A percentile compares a stretch with the other conserved stretches of the same genome.
Conservation (phyloP, 2,888 invertebrate species). For the Eledona agricola region DNA sequence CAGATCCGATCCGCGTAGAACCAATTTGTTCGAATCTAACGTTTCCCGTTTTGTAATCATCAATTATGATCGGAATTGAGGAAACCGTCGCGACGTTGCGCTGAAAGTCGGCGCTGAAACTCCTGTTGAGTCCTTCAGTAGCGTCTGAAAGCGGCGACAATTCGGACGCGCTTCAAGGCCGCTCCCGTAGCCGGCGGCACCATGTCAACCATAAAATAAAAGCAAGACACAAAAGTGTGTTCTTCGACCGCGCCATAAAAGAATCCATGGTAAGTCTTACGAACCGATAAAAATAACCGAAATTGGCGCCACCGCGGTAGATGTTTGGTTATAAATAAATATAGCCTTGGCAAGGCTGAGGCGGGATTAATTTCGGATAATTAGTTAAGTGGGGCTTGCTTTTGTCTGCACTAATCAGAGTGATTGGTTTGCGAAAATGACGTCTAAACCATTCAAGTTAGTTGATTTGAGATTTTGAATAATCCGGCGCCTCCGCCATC, state of each 20-base stretch:
- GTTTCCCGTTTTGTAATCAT: too few species aligned
- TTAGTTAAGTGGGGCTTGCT: constrained; percentile 6
- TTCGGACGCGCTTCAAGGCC: constrained; percentile 20
- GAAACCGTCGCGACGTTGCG: constrained; percentile 15
- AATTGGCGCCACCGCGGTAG: constrained; percentile 8
- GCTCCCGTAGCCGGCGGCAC: constrained; percentile 2
- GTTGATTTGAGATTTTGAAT: too few species aligned
- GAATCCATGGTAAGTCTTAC: constrained; percentile 25
- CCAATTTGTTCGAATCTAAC: too few species aligned
- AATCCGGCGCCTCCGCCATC: too few species aligned
- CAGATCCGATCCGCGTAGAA: too few species aligned
- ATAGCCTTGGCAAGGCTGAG: constrained; percentile 15
- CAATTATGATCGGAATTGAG: constrained; percentile 3
- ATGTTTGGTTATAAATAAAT: constrained; percentile 15
- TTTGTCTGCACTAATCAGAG: constrained; percentile 25
- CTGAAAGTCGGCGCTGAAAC: constrained; percentile 26
- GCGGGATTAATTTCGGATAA: constrained; percentile 8
- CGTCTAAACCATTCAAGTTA: too few species aligned
- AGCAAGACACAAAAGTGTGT: constrained; percentile 12
- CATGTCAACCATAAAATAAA: constrained; percentile 6
- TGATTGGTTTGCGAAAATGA: too few species aligned
- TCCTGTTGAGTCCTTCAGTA: constrained; percentile 23
- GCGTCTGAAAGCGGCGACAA: constrained; percentile 24
- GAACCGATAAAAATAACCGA: constrained; percentile 7
- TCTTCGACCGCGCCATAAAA: too few species aligned